Evolutionary conservation across 1,140 invertebrate species (phyloP).

Genomic region (Drosophila cardini): DNA sequence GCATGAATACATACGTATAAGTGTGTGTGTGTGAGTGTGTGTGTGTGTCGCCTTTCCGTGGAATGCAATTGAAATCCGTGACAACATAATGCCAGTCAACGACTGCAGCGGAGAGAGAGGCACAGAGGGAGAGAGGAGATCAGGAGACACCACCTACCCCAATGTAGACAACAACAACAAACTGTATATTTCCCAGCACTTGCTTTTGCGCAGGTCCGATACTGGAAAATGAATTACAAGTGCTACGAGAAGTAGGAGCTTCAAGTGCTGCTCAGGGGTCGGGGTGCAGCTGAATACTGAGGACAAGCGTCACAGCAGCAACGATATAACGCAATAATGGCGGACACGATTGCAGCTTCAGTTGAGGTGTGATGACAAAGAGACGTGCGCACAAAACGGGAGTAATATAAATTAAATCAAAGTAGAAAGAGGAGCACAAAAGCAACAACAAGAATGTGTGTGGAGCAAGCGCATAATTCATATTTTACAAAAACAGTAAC

Average conservation of each 20-base stretch:
- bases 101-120: neutral
- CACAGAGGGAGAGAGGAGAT: neutral
- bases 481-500: conserved; percentile 60
- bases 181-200: conserved; percentile 44
- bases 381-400: conserved; percentile 23
- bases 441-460: conserved; percentile 46
- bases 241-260: conserved; percentile 34
- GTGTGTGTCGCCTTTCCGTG: conserved; percentile 51
- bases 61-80: conserved; percentile 79
- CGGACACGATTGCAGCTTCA: conserved; percentile 17
- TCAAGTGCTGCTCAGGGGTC: conserved; percentile 7
- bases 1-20: conserved; percentile 12
- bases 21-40: conserved; percentile 18
- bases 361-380: conserved; percentile 41
- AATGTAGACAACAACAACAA: conserved; percentile 49
- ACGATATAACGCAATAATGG: conserved; percentile 28
- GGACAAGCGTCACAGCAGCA: conserved; percentile 17
- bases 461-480: conserved; percentile 76
- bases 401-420: conserved; percentile 57
- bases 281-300: too few species aligned
- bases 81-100: conserved; percentile 67
- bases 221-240: conserved; percentile 77
- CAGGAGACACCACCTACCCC: conserved; percentile 68
- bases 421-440: conserved; percentile 14
- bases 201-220: conserved; percentile 69